These are phyloP conservation scores for Pygoscelis adeliae DNA, from an alignment of 2,113 vertebrate genomes.

Conservation along the genomic window DNA sequence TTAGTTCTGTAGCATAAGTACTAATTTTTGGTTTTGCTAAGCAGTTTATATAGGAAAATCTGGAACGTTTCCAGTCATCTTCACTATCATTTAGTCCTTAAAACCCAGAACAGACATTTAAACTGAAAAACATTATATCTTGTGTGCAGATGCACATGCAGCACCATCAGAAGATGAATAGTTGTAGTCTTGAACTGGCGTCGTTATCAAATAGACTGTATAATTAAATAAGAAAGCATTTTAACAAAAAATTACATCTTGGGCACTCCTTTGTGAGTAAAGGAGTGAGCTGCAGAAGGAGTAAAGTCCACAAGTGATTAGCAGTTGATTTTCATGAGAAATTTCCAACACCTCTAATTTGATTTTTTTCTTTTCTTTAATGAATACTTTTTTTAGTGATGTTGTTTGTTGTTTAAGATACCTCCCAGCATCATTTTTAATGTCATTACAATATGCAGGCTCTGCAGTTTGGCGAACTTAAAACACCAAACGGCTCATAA, in stretches of 20 bases:
- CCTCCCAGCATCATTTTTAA: conserved; percentile 63
- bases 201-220: conserved; percentile 66
- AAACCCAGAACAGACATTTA: conserved; percentile 79
- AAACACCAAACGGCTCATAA: conserved; percentile 63
- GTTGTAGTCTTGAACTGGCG: conserved; percentile 69
- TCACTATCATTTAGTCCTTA: conserved; percentile 80
- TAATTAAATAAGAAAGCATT: conserved; percentile 78
- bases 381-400: conserved; percentile 66
- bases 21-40: conserved; percentile 74
- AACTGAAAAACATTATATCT: conserved; percentile 71
- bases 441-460: conserved; percentile 66
- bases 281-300: conserved; percentile 46
- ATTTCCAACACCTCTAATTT: conserved; percentile 74
- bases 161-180: conserved; percentile 72
- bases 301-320: conserved; percentile 74
- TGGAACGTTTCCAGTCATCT: conserved; percentile 77
- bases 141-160: conserved; percentile 73
- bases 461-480: conserved; percentile 56
- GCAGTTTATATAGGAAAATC: conserved; percentile 71
- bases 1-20: conserved; percentile 76
- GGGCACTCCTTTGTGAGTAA: conserved; percentile 69
- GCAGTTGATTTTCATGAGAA: conserved; percentile 68
- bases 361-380: conserved; percentile 70
- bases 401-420: conserved; percentile 74
- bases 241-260: conserved; percentile 71